A percentile compares a stretch with the other conserved stretches of the same genome.
Evolutionary conservation across 2,113 vertebrate species (phyloP).

Genomic region (Charina bottae): DNA sequence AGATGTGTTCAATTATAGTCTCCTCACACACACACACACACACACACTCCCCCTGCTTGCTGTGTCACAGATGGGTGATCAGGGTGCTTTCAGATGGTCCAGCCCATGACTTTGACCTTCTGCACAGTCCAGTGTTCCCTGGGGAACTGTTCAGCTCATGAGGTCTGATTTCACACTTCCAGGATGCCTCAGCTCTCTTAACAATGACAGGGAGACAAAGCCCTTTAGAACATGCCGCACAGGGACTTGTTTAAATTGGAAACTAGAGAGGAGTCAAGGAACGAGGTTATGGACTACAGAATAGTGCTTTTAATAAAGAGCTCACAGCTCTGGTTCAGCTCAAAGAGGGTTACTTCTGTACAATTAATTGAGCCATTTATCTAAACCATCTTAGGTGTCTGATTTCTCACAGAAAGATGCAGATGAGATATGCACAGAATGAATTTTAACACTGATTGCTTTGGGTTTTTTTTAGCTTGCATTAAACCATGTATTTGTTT

Average conservation of each 20-base stretch:
- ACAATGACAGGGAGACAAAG: constrained; percentile 95
- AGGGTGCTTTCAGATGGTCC: constrained; percentile 85
- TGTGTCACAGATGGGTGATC: constrained; percentile 84
- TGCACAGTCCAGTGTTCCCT: constrained; percentile 84
- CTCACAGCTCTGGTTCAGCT: constrained; percentile 87
- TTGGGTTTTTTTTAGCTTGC: constrained; percentile 74
- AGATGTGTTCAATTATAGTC: constrained; percentile 82
- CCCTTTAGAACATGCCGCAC: constrained; percentile 88
- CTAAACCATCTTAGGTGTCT: constrained; percentile 90
- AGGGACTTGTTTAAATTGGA: constrained; percentile 92
- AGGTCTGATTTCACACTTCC: constrained; percentile 94
- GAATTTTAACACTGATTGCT: constrained; percentile 82
- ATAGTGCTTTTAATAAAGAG: constrained; percentile 97
- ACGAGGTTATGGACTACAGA: constrained; percentile 92
- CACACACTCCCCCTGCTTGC: constrained; percentile 71
- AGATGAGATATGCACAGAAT: constrained; percentile 81
- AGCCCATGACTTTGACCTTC: constrained; percentile 90
- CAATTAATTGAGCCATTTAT: constrained; percentile 99
- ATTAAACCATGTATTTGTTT: constrained; percentile 78
- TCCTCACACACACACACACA: constrained; percentile 56
- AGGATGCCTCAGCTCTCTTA: constrained; percentile 82
- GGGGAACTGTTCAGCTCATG: constrained; percentile 90
- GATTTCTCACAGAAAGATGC: constrained; percentile 87
- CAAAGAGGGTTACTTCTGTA: constrained; percentile 84
- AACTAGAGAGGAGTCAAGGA: constrained; percentile 90